These are phyloP conservation scores for Tromatobia lineatoria DNA, from an alignment of 2,888 invertebrate species.

Conservation along the genomic window DNA sequence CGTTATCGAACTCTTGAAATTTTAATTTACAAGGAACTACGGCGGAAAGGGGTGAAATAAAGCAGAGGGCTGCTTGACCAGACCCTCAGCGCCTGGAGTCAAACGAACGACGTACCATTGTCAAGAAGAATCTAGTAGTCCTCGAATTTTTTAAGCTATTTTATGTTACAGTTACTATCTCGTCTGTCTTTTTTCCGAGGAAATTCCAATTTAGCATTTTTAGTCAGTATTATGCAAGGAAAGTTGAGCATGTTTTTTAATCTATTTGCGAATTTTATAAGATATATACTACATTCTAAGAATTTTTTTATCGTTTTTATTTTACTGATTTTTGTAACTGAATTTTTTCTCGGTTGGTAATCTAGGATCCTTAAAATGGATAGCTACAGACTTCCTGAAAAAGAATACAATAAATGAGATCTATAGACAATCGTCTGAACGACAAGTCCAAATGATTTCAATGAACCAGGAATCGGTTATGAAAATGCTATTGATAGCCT, in stretches of 20 bases:
- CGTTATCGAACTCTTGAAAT: conserved; percentile 80
- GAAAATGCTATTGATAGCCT: too few relatives aligned
- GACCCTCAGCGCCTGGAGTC: background rate
- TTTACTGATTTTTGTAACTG: too few relatives aligned
- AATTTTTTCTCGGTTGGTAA: too few relatives aligned
- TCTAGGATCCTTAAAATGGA: too few relatives aligned
- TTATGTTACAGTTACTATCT: conserved; percentile 11
- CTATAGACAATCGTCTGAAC: too few relatives aligned
- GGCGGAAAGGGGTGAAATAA: conserved; percentile 30
- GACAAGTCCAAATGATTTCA: too few relatives aligned
- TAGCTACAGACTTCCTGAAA: too few relatives aligned
- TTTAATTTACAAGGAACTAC: conserved; percentile 72
- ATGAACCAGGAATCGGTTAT: too few relatives aligned
- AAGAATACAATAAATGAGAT: too few relatives aligned
- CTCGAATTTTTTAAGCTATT: conserved; percentile 56
- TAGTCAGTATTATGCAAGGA: background rate
- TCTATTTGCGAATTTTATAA: background rate
- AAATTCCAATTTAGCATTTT: conserved; percentile 8
- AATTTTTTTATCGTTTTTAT: too few relatives aligned
- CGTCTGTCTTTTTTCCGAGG: background rate
- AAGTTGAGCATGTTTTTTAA: background rate
- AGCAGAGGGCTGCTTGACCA: conserved; percentile 16
- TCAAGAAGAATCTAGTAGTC: conserved; percentile 44
- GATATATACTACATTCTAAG: too few relatives aligned
- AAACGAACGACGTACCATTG: conserved; percentile 48